These are phyloP conservation scores for Melanocharis versteri DNA, from an alignment of 2,113 vertebrate species.

Conservation along the genomic window DNA sequence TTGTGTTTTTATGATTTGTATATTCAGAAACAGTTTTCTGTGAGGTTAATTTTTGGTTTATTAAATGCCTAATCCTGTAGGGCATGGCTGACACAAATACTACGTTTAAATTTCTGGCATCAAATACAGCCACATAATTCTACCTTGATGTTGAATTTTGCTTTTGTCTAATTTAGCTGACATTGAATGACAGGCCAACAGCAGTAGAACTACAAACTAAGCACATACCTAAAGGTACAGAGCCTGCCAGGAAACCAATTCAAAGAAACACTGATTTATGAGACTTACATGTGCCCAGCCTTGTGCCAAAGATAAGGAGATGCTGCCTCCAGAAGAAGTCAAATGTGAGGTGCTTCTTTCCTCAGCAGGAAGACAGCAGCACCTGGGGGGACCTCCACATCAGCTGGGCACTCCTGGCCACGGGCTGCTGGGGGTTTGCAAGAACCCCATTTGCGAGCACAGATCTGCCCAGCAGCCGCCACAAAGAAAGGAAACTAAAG, in stretches of 20 bases:
- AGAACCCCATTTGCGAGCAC: not conserved
- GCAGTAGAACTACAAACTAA: not conserved
- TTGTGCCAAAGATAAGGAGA: not conserved
- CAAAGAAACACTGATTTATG: not conserved
- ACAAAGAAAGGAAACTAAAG: not conserved
- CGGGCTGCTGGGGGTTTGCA: not conserved
- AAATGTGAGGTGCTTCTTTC: not conserved
- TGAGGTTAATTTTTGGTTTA: not conserved
- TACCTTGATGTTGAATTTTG: not conserved
- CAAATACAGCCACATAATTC: not conserved
- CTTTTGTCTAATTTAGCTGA: not conserved
- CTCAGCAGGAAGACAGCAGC: not conserved
- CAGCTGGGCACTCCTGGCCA: not conserved
- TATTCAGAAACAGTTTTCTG: not conserved
- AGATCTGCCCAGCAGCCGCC: not conserved
- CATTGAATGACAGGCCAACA: not conserved
- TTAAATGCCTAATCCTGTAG: not conserved
- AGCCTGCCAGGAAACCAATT: not conserved
- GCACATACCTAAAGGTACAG: not conserved
- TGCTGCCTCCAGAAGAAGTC: not conserved
- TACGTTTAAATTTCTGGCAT: not conserved
- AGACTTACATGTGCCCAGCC: not conserved
- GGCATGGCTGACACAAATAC: not conserved
- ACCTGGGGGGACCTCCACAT: not conserved
- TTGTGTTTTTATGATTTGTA: not conserved